Percentiles rank a stretch among this genome's conserved stretches.
Evolutionary conservation across 2,797 vertebrate species (phyloP).

Genomic region (Alauda arvensis): DNA sequence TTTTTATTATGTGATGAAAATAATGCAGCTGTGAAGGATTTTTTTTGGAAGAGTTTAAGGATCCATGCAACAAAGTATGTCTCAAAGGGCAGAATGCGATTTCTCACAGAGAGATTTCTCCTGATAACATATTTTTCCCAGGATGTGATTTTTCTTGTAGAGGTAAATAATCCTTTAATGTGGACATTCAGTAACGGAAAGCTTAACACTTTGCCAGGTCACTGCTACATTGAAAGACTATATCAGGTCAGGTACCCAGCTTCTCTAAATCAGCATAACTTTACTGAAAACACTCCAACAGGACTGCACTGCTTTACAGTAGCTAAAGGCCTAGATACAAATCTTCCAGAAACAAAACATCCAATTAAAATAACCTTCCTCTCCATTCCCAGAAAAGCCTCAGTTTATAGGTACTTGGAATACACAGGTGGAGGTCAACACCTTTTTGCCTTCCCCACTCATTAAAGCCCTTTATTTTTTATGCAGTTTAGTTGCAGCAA

Average conservation of each 20-base stretch:
- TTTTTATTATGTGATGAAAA: background rate
- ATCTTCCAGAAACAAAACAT: background rate
- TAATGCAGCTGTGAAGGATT: background rate
- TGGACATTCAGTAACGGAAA: accelerated
- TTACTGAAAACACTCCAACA: background rate
- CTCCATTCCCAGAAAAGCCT: background rate
- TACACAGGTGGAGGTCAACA: background rate
- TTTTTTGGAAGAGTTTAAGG: background rate
- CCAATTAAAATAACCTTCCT: background rate
- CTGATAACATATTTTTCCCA: background rate
- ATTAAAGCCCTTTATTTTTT: background rate
- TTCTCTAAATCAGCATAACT: background rate
- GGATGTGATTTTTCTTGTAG: background rate
- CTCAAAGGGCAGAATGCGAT: background rate
- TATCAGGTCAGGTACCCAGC: background rate
- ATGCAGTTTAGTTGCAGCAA: background rate
- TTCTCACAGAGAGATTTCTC: background rate
- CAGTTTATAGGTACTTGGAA: background rate
- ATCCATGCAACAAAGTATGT: background rate
- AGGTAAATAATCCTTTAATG: background rate
- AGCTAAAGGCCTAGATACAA: background rate
- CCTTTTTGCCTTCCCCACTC: background rate
- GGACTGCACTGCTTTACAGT: background rate
- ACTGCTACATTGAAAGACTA: background rate
- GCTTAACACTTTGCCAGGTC: background rate